Conservation (phyloP, 2,888 invertebrate species). For the Heliconius ethilla region DNA sequence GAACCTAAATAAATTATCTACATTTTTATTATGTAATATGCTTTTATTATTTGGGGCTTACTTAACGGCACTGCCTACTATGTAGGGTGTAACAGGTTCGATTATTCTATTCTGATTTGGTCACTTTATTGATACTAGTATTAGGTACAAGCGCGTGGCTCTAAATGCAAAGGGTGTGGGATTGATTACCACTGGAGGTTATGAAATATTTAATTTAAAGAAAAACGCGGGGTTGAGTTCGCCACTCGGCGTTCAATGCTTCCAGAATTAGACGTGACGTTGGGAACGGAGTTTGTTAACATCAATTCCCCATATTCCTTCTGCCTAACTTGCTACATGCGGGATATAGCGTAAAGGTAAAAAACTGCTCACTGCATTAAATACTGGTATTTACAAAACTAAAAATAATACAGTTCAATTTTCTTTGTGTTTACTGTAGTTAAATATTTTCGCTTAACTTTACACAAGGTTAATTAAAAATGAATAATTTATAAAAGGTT, state of each 20-base stretch:
- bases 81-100: neutral
- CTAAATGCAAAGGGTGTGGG: no score
- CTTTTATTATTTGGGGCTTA: conserved; percentile 1
- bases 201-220: no score
- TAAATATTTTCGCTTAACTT: neutral
- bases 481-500: neutral
- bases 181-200: no score
- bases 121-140: no score
- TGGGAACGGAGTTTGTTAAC: no score
- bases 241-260: no score
- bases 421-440: neutral
- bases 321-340: no score
- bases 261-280: no score
- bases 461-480: neutral
- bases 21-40: conserved; percentile 16
- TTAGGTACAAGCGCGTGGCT: no score
- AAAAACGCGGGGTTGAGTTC: no score
- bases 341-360: no score
- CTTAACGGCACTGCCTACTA: neutral
- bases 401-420: neutral
- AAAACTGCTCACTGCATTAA: neutral
- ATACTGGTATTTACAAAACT: neutral
- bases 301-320: no score
- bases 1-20: conserved; percentile 27
- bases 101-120: neutral